These are phyloP conservation scores for Blastobasis lacticolella DNA, from an alignment of 2,888 invertebrate species.

Conservation along the genomic window DNA sequence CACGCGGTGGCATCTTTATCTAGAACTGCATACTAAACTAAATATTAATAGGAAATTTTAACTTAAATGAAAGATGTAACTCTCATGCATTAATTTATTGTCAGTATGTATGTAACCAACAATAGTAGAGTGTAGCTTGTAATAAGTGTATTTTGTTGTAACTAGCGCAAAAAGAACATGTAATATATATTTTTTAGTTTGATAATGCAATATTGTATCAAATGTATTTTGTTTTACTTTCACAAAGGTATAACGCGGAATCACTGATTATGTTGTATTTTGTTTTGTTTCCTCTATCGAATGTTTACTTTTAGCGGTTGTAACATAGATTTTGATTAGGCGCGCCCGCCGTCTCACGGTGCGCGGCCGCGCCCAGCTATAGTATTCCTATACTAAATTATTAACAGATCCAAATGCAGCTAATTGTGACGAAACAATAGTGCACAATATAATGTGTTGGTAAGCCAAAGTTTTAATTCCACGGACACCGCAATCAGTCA, in stretches of 20 bases:
- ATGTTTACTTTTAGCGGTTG: constrained; percentile 1
- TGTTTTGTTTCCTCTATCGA: constrained; percentile 5
- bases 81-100: constrained; percentile 36
- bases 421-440: too few species aligned
- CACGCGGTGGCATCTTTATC: not conserved
- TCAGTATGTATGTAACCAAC: constrained; percentile 42
- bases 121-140: constrained; percentile 50
- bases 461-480: constrained; percentile 1
- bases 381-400: too few species aligned
- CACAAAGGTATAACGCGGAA: constrained; percentile 13
- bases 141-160: constrained; percentile 64
- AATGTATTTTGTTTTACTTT: constrained; percentile 34
- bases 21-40: constrained; percentile 7
- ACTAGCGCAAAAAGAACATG: constrained; percentile 44
- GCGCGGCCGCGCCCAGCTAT: too few species aligned
- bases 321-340: too few species aligned
- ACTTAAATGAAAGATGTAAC: constrained; percentile 13
- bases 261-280: constrained; percentile 2
- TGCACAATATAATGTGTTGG: not conserved
- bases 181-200: constrained; percentile 48
- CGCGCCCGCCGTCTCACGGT: too few species aligned
- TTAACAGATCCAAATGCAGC: too few species aligned
- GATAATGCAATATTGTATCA: constrained; percentile 41
- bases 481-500: not conserved
- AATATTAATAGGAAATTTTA: constrained; percentile 11